Evolutionary conservation across 1,140 invertebrate genomes (phyloP), one percentile per base, ranked within the genome.

Genomic region (Dryas iulia): DNA sequence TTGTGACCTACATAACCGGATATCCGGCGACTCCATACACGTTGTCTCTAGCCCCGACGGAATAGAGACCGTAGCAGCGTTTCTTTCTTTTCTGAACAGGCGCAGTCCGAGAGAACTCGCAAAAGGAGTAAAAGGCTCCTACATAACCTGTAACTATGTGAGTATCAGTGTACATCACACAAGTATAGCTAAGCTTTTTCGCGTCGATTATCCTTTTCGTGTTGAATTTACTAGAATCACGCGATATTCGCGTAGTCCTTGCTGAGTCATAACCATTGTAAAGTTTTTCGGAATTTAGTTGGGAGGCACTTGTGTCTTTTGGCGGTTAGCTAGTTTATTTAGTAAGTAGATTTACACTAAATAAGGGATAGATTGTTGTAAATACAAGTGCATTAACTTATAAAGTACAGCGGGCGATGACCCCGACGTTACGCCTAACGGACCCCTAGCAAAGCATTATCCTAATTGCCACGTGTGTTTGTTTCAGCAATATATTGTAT

Each of bases 401-500:
- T 35, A 18, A 39, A 39, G 33, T 39, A 39, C 33, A 39, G 33
- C 33, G 84, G 87, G 68, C 86, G 83, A 87, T 87, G 89, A 90
- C 86, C 89, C 61, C 39, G 33, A 39, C 33, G 47, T 56, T 59
- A 64, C 66, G 47, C 23, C 61, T 72, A 79, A 76, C 73, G 77
- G 75, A 71, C 72, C 71, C 70, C 70, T 67, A 61, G 54, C n/a
- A 12, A n/a, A 39, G 33, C 72, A 72, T 66, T 63, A 58, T 74
- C 64, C 74, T 87, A 87, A 89, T 84, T 85, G 84, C 86, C 87
- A 90, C 89, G 79, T 92, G 88, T 89, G 94, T 88, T 87, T 88
- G 84, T 87, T 96, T 76, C 94, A 97, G 96, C 96, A 96, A 96
- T 95, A 96, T 96, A 95, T 98, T 99, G 97, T 98, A 99, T 99